These are phyloP conservation scores for Bufotes viridis DNA, from an alignment of 2,797 vertebrate genomes.

Conservation along the genomic window DNA sequence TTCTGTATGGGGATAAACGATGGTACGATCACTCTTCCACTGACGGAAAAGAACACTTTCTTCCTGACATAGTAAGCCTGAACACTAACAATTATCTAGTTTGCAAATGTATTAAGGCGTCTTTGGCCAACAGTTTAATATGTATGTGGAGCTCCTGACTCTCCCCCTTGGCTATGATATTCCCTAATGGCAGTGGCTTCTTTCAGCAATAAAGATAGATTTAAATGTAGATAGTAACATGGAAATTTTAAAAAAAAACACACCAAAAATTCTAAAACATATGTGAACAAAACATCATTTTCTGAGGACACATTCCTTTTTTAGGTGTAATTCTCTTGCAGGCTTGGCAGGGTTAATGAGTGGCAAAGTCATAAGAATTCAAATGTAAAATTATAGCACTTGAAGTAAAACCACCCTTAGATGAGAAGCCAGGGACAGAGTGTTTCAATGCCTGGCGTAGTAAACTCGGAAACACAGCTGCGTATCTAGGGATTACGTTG, in stretches of 20 bases:
- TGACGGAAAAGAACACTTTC: too few relatives aligned
- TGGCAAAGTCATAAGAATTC: background rate
- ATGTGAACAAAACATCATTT: background rate
- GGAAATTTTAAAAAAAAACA: too few relatives aligned
- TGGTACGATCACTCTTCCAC: too few relatives aligned
- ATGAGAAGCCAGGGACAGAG: constrained; percentile 4
- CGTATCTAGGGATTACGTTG: background rate
- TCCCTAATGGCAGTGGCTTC: too few relatives aligned
- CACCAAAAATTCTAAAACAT: background rate
- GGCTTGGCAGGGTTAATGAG: background rate
- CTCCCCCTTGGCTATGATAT: too few relatives aligned
- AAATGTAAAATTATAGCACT: background rate
- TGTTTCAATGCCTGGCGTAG: constrained; percentile 1
- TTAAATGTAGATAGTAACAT: too few relatives aligned
- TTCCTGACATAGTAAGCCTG: background rate
- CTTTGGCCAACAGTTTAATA: too few relatives aligned
- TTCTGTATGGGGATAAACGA: too few relatives aligned
- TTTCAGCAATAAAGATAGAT: too few relatives aligned
- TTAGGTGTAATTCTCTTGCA: background rate
- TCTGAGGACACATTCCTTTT: background rate
- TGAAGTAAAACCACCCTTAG: background rate
- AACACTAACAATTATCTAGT: background rate
- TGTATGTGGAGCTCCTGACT: too few relatives aligned
- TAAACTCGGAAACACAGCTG: constrained; percentile 20
- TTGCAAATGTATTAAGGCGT: background rate